Conservation (phyloP, 2,113 vertebrate genomes). For the Megaceryle maxima region DNA sequence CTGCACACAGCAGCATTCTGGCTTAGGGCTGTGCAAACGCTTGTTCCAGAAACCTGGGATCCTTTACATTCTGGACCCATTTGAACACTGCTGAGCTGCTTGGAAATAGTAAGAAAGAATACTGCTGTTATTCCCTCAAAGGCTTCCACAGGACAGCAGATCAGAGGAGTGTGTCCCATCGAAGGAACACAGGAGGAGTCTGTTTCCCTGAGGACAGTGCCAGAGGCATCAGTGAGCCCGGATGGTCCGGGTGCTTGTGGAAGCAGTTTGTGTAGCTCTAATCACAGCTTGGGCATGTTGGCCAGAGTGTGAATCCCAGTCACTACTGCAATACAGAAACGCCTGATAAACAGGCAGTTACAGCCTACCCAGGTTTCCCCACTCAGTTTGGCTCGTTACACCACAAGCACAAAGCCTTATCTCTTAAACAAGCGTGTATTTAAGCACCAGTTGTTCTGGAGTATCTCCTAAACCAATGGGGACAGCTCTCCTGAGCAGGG, state of each 20-base stretch:
- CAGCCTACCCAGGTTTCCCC: background rate
- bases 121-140: background rate
- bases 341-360: background rate
- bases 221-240: background rate
- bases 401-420: background rate
- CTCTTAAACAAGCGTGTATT: background rate
- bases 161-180: background rate
- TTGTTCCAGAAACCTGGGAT: background rate
- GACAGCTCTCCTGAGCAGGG: background rate
- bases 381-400: background rate
- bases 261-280: background rate
- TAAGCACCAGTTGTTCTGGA: background rate
- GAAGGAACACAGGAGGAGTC: background rate
- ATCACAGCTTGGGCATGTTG: background rate
- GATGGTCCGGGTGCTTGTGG: background rate
- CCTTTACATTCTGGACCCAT: background rate
- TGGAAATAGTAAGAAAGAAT: background rate
- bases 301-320: background rate
- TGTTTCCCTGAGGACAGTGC: background rate
- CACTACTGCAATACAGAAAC: background rate
- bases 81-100: background rate
- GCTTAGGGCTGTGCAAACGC: background rate
- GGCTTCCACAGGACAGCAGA: background rate
- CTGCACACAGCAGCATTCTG: background rate
- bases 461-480: background rate